A percentile compares a stretch with the other conserved stretches of the same genome.
These are phyloP conservation scores for Timema podura DNA, from an alignment of 2,888 invertebrate species.

Conservation along the genomic window DNA sequence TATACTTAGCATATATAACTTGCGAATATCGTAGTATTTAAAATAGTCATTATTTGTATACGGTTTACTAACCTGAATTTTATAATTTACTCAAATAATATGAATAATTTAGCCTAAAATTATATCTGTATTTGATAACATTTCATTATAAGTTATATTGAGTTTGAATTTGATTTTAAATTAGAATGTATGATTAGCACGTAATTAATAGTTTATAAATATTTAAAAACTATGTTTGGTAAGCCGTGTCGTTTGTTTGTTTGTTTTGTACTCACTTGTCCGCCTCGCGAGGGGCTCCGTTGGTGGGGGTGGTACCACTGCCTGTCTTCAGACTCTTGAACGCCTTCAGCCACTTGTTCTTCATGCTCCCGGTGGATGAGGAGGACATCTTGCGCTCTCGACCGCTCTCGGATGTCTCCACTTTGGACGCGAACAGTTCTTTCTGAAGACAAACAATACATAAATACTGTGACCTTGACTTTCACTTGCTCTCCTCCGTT, in stretches of 20 bases:
- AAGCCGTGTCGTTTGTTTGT: neutral
- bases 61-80: no score
- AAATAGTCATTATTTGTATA: no score
- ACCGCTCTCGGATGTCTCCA: constrained; percentile 59
- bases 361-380: constrained; percentile 84
- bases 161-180: neutral
- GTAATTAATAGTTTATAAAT: no score
- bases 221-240: neutral
- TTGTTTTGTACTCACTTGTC: constrained; percentile 58
- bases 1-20: no score
- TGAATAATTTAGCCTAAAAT: no score
- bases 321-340: constrained; percentile 86
- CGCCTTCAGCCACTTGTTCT: constrained; percentile 96
- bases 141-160: no score
- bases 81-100: no score
- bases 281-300: constrained; percentile 47
- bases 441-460: constrained; percentile 53
- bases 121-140: no score
- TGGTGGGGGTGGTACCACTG: constrained; percentile 42
- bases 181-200: no score
- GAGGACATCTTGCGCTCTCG: constrained; percentile 81
- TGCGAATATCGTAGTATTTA: no score
- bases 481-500: no score
- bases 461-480: no score
- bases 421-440: constrained; percentile 76